A percentile compares a stretch with the other conserved stretches of the same genome.
Evolutionary conservation across 2,113 vertebrate species (phyloP).

Genomic region (Salvelinus alpinus): DNA sequence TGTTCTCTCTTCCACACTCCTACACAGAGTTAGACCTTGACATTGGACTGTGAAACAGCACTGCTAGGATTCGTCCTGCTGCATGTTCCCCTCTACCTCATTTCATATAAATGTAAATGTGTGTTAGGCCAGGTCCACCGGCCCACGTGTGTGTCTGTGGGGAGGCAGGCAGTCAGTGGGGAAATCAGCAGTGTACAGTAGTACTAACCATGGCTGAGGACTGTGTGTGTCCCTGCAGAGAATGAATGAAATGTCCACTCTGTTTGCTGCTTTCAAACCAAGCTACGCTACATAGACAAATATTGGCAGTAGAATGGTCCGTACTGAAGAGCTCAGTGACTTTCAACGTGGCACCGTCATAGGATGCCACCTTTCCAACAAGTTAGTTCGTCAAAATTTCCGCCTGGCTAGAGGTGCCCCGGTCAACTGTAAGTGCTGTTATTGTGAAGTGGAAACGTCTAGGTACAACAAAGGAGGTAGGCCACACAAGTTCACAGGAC

Average conservation of each 20-base stretch:
- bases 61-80: slow-evolving; percentile 55
- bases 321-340: too few relatives aligned
- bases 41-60: slow-evolving; percentile 28
- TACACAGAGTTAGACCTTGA: neutral
- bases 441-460: too few relatives aligned
- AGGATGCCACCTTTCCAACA: too few relatives aligned
- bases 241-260: too few relatives aligned
- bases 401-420: too few relatives aligned
- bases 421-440: too few relatives aligned
- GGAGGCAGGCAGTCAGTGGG: slow-evolving; percentile 48
- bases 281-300: neutral
- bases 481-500: too few relatives aligned
- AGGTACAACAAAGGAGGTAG: too few relatives aligned
- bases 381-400: too few relatives aligned
- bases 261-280: neutral
- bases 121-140: slow-evolving; percentile 59
- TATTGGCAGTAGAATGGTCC: too few relatives aligned
- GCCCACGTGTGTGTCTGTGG: slow-evolving; percentile 47
- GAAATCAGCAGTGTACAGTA: slow-evolving; percentile 57
- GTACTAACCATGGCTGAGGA: slow-evolving; percentile 29
- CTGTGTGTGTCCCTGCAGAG: slow-evolving; percentile 40
- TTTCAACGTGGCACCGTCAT: too few relatives aligned
- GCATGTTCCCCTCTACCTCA: slow-evolving; percentile 43
- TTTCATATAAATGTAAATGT: slow-evolving; percentile 76
- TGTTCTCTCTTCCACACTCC: neutral